Conservation (phyloP, 2,113 vertebrate genomes). For the Dryoscopus gambensis region DNA sequence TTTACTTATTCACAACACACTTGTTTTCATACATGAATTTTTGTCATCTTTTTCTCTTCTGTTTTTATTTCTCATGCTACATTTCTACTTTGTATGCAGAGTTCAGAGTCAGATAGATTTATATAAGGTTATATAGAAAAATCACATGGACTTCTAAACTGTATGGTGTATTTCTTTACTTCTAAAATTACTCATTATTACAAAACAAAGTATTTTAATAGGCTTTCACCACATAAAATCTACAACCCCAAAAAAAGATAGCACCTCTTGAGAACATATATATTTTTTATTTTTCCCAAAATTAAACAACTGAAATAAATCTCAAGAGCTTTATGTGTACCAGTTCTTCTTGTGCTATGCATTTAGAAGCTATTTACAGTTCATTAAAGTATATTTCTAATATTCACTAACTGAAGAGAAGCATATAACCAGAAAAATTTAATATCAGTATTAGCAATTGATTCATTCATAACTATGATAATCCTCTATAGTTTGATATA, state of each 20-base stretch:
- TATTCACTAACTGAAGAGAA: neutral
- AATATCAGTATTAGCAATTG: neutral
- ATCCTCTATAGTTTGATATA: neutral
- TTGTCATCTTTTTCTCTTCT: neutral
- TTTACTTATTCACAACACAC: neutral
- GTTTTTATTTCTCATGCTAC: neutral
- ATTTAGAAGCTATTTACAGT: neutral
- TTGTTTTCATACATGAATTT: neutral
- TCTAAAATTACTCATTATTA: neutral
- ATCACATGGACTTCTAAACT: neutral
- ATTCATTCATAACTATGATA: neutral
- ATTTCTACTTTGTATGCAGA: neutral
- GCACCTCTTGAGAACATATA: neutral
- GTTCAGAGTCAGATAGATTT: neutral
- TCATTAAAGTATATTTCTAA: neutral
- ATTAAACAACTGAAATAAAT: neutral
- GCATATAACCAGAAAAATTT: neutral
- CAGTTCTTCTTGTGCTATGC: neutral
- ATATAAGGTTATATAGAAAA: neutral
- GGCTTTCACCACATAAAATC: neutral
- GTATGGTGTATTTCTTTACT: neutral
- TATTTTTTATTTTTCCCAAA: neutral
- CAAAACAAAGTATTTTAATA: neutral
- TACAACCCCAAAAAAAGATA: neutral
- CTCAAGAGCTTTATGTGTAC: neutral